Evolutionary conservation across 2,797 vertebrate species (phyloP).

Genomic region (Neoniphon sammara): DNA sequence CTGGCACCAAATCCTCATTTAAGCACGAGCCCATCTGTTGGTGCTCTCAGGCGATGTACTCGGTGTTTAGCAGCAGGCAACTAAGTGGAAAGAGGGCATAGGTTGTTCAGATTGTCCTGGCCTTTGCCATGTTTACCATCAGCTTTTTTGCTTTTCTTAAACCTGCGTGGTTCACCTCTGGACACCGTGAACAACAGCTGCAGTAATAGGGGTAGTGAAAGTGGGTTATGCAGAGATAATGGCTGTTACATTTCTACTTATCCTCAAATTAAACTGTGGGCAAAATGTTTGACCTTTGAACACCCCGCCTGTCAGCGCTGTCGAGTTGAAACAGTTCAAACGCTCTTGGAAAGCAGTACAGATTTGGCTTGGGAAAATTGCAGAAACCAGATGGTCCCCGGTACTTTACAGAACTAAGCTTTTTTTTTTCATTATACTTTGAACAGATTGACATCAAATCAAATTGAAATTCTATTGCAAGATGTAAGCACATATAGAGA

Average conservation of each 20-base stretch:
- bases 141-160: background rate
- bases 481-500: too few relatives aligned
- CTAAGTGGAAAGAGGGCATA: too few relatives aligned
- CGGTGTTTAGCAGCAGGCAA: too few relatives aligned
- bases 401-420: background rate
- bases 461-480: too few relatives aligned
- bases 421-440: too few relatives aligned
- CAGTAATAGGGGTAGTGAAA: slow-evolving; percentile 15
- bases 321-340: background rate
- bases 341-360: background rate
- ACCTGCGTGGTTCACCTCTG: background rate
- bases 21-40: background rate
- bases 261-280: too few relatives aligned
- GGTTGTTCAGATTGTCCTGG: too few relatives aligned
- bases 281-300: too few relatives aligned
- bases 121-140: background rate
- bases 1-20: background rate
- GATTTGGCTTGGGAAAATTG: background rate
- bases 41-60: background rate
- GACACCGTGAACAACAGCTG: background rate
- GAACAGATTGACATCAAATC: background rate
- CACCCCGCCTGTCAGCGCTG: background rate
- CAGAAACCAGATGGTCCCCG: background rate
- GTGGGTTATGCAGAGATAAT: slow-evolving; percentile 9
- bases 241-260: slow-evolving; percentile 14